Evolutionary conservation across 2,113 vertebrate species (phyloP), one percentile per base, ranked within the genome.

Genomic region (Micronisus gabar): DNA sequence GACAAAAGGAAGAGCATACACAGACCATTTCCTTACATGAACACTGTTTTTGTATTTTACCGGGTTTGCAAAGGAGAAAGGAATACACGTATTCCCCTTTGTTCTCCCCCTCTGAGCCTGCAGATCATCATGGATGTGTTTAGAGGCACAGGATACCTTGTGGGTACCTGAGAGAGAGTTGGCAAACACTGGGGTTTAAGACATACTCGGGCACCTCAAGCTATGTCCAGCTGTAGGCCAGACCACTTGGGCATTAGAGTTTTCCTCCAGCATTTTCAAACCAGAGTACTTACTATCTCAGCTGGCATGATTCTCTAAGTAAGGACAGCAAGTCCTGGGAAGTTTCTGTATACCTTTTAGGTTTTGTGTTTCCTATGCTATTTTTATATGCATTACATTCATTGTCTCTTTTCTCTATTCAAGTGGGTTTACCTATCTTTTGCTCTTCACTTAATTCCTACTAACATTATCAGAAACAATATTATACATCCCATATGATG

Each of bases 401-500:
- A 40, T 30, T 19, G 6, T 15, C 38, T 55, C 27, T 83, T 68
- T 83, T 38, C 47, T 25, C 9, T 58, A 3, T 76, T 34, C 32
- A 50, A 15, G 15, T n/a, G 27, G 12, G 25, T 48, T 86, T 62
- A 47, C 3, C 7, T 36, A 8, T 22, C 16, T 80, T 71, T 63
- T 22, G 11, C 8, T 40, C n/a, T 88, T 88, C 8, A 27, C 21
- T 62, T 12, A 2, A n/a, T 71, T 88, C 8, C 18, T 36, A 13
- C 21, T 23, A 71, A 43, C 13, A 62, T 9, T 34, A 67, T 43
- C 71, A 85, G 34, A 56, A 86, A 63, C 30, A 30, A 18, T 21
- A n/a, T 6, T 23, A 30, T 19, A 55, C 10, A 50, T 41, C 5
- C 11, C 11, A 21, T 13, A 16, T 15, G 9, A 12, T 1, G 2